A percentile compares a stretch with the other conserved stretches of the same genome.
Evolutionary conservation across 2,797 vertebrate genomes (phyloP).

Genomic region (Falco biarmicus): DNA sequence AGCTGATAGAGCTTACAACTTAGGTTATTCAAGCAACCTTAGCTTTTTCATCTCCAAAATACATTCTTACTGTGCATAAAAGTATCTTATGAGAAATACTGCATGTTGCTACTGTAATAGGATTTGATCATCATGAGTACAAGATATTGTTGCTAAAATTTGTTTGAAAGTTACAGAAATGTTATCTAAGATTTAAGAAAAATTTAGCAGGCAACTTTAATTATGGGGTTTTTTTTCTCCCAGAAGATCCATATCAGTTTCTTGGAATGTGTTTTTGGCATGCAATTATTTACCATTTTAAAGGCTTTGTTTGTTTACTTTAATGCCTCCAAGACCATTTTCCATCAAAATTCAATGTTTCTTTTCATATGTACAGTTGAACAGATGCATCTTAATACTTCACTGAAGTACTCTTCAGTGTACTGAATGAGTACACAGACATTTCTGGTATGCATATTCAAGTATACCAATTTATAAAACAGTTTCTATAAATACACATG

Average conservation of each 20-base stretch:
- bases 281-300: neutral
- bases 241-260: neutral
- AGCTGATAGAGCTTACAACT: neutral
- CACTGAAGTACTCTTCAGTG: neutral
- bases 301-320: neutral
- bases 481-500: slow-evolving; percentile 30
- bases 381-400: neutral
- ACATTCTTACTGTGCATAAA: neutral
- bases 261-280: neutral
- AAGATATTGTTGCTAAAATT: neutral
- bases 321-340: neutral
- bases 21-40: neutral
- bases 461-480: neutral
- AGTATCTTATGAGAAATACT: neutral
- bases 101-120: neutral
- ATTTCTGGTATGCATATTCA: slow-evolving; percentile 41
- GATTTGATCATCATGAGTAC: neutral
- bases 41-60: neutral
- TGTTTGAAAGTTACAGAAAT: neutral
- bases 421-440: neutral
- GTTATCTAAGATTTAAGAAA: neutral
- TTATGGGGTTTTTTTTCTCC: neutral
- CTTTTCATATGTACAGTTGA: neutral
- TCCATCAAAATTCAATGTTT: neutral
- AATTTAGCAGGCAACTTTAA: neutral